A percentile compares a stretch with the other conserved stretches of the same genome.
These are phyloP conservation scores for Pyrgus malvae DNA, from an alignment of 2,888 invertebrate genomes.

Conservation along the genomic window DNA sequence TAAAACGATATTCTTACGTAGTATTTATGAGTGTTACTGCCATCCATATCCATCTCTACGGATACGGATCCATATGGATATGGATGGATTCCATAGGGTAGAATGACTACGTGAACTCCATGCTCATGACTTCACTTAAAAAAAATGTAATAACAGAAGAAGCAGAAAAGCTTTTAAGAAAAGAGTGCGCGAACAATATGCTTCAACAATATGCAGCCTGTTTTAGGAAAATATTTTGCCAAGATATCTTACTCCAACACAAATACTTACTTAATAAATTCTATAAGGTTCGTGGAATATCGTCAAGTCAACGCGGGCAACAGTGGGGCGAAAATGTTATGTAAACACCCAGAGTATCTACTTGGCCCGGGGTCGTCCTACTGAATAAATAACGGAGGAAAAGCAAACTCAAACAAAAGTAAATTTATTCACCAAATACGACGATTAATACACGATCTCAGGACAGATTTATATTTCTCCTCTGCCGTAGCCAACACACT, in stretches of 20 bases:
- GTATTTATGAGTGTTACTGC: no score
- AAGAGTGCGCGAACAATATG: slow-evolving; percentile 6
- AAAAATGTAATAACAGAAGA: no score
- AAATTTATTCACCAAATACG: slow-evolving; percentile 80
- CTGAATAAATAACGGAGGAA: slow-evolving; percentile 76
- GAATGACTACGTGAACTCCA: no score
- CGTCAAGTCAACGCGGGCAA: slow-evolving; percentile 55
- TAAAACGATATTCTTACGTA: no score
- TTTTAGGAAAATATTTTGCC: slow-evolving; percentile 31
- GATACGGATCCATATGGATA: no score
- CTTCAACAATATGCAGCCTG: slow-evolving; percentile 17
- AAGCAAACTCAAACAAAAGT: slow-evolving; percentile 79
- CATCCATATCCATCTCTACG: no score
- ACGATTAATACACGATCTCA: slow-evolving; percentile 76
- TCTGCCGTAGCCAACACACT: slow-evolving; percentile 30
- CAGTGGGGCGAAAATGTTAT: slow-evolving; percentile 69
- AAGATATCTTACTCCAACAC: slow-evolving; percentile 31
- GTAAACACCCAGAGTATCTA: slow-evolving; percentile 67
- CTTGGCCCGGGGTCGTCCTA: slow-evolving; percentile 67
- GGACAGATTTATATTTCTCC: slow-evolving; percentile 67
- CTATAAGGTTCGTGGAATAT: slow-evolving; percentile 56
- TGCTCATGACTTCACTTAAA: no score
- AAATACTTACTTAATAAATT: slow-evolving; percentile 58
- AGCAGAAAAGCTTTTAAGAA: slow-evolving; percentile 2
- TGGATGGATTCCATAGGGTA: no score